These are phyloP conservation scores for Euplexia lucipara DNA, from an alignment of 2,888 invertebrate species.

Conservation along the genomic window DNA sequence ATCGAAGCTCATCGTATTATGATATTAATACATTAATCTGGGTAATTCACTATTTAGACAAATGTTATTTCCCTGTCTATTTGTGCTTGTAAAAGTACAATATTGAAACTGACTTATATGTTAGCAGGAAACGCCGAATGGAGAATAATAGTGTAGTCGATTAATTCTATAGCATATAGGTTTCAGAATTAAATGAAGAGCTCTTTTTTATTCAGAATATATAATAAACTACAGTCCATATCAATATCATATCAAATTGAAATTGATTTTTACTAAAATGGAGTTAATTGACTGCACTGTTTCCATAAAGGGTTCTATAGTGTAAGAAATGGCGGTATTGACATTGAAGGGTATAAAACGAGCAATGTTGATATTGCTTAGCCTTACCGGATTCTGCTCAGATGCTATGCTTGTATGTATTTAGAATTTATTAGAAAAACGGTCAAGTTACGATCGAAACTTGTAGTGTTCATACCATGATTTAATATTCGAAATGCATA, in stretches of 20 bases:
- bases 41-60: constrained; percentile 38
- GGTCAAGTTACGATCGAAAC: constrained; percentile 8
- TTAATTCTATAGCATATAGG: constrained; percentile 14
- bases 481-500: constrained; percentile 10
- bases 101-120: constrained; percentile 24
- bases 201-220: constrained; percentile 17
- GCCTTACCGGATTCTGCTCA: constrained; percentile 4
- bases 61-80: constrained; percentile 34
- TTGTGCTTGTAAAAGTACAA: constrained; percentile 45
- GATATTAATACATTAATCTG: constrained; percentile 3
- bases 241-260: constrained; percentile 52
- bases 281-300: constrained; percentile 49
- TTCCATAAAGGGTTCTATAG: constrained; percentile 18
- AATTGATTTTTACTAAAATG: constrained; percentile 42
- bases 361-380: constrained; percentile 22
- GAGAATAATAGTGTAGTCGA: constrained; percentile 38
- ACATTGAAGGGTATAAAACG: constrained; percentile 28
- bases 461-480: constrained; percentile 23
- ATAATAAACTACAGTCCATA: constrained; percentile 47
- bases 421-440: constrained; percentile 22
- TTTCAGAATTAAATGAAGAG: constrained; percentile 5
- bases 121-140: constrained; percentile 43
- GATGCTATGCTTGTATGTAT: constrained; percentile 19
- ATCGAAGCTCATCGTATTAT: constrained; percentile 35
- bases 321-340: constrained; percentile 21